A percentile compares a stretch with the other conserved stretches of the same genome.
phyloP scores from a whole-genome alignment of 1,140 invertebrate species.

The Archivesica marissinica region DNA sequence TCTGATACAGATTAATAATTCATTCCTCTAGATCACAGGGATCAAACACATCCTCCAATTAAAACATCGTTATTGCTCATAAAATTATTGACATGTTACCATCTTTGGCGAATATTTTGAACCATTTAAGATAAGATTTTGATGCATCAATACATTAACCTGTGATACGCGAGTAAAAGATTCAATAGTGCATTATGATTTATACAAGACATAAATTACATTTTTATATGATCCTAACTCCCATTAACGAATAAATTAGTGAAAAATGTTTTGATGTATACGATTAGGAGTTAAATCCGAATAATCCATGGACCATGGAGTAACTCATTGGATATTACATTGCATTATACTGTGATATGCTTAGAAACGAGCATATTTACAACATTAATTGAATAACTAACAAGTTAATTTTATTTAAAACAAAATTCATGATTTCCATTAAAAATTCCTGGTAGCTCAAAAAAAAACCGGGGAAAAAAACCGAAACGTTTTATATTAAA shows the following conservation, averaged over 20 bases:
- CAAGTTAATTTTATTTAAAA: too few species aligned
- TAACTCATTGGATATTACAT: too few species aligned
- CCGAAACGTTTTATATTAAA: too few species aligned
- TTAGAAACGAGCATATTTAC: too few species aligned
- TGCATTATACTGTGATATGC: too few species aligned
- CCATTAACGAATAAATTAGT: slow-evolving; percentile 12
- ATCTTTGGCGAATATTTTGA: neutral
- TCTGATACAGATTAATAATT: neutral
- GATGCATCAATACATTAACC: neutral
- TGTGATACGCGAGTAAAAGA: neutral
- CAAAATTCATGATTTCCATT: too few species aligned
- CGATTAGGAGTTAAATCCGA: neutral
- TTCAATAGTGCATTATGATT: slow-evolving; percentile 19
- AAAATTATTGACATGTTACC: slow-evolving; percentile 17
- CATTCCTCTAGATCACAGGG: neutral
- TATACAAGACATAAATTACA: slow-evolving; percentile 38
- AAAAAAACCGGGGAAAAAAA: too few species aligned
- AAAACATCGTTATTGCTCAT: neutral
- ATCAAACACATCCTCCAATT: neutral
- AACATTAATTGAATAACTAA: too few species aligned
- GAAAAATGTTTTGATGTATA: slow-evolving; percentile 9
- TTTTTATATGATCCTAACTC: slow-evolving; percentile 38
- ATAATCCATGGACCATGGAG: slow-evolving; percentile 8
- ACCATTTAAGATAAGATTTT: neutral
- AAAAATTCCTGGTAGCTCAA: too few species aligned